Conservation (phyloP, 2,797 vertebrate species). For the Sebastes wilsoni region DNA sequence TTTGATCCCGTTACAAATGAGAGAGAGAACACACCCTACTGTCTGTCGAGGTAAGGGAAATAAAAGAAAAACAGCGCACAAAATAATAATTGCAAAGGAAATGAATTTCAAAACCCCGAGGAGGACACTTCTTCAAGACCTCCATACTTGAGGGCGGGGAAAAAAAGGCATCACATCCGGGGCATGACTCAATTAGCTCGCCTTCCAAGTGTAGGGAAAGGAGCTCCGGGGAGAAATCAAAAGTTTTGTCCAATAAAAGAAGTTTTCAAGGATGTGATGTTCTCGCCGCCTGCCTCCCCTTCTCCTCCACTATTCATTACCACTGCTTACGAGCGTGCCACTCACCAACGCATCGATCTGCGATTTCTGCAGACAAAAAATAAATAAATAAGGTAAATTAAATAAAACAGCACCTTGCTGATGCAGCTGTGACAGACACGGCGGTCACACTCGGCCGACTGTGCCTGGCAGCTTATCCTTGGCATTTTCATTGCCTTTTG, state of each 20-base stretch:
- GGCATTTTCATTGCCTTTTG: conserved; percentile 64
- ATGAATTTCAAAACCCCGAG: conserved; percentile 76
- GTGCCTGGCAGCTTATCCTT: conserved; percentile 56
- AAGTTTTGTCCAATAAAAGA: conserved; percentile 72
- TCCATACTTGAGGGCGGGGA: conserved; percentile 22
- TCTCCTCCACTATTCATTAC: conserved; percentile 43
- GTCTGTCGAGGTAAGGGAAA: conserved; percentile 49
- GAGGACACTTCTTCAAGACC: conserved; percentile 68
- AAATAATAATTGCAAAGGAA: conserved; percentile 77
- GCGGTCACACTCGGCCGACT: conserved; percentile 42
- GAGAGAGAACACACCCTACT: conserved; percentile 40
- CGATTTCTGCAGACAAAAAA: conserved; percentile 32
- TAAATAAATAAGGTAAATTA: conserved; percentile 28
- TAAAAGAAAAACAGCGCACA: conserved; percentile 69
- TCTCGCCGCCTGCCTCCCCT: conserved; percentile 10
- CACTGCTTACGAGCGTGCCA: conserved; percentile 50
- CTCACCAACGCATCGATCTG: conserved; percentile 56
- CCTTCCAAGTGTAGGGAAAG: conserved; percentile 57
- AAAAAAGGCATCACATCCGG: conserved; percentile 57
- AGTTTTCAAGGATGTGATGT: conserved; percentile 65
- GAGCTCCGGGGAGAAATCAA: conserved; percentile 72
- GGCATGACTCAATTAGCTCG: conserved; percentile 77
- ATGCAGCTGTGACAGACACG: conserved; percentile 44
- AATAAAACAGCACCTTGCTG: conserved; percentile 41
- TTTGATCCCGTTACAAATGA: conserved; percentile 59